These are phyloP conservation scores for Ips typographus DNA, from an alignment of 1,140 invertebrate species.

Conservation along the genomic window DNA sequence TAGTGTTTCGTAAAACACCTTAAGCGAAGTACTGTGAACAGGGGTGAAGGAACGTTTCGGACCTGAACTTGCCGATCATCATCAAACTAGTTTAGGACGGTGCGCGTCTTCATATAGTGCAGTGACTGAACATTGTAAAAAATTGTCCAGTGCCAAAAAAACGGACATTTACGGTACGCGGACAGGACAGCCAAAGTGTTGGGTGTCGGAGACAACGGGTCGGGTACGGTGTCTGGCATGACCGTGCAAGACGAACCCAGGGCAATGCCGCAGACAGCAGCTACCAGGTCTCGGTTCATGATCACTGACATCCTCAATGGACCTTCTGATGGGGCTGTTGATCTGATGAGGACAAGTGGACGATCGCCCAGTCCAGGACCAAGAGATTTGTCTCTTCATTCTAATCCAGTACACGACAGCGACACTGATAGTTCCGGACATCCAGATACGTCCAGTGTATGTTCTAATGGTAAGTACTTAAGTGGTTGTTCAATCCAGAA, in stretches of 20 bases:
- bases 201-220: conserved; percentile 47
- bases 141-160: background rate
- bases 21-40: conserved; percentile 12
- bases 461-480: conserved; percentile 49
- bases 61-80: background rate
- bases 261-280: conserved; percentile 52
- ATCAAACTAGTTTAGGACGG: background rate
- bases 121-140: background rate
- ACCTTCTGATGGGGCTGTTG: conserved; percentile 42
- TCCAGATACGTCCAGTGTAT: conserved; percentile 51
- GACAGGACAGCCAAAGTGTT: conserved; percentile 43
- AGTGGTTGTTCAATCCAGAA: too few relatives aligned
- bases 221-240: conserved; percentile 51
- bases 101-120: background rate
- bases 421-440: conserved; percentile 52
- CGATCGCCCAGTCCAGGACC: conserved; percentile 52
- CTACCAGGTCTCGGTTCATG: conserved; percentile 72
- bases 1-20: conserved; percentile 44
- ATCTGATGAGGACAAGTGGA: conserved; percentile 38
- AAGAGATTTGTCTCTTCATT: conserved; percentile 49
- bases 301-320: conserved; percentile 73
- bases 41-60: conserved; percentile 5
- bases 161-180: background rate
- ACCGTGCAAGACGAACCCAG: conserved; percentile 52
- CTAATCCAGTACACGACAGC: conserved; percentile 49